Base-by-base conservation (phyloP, 2,113 vertebrate genomes). In the Furnarius figulus region DNA sequence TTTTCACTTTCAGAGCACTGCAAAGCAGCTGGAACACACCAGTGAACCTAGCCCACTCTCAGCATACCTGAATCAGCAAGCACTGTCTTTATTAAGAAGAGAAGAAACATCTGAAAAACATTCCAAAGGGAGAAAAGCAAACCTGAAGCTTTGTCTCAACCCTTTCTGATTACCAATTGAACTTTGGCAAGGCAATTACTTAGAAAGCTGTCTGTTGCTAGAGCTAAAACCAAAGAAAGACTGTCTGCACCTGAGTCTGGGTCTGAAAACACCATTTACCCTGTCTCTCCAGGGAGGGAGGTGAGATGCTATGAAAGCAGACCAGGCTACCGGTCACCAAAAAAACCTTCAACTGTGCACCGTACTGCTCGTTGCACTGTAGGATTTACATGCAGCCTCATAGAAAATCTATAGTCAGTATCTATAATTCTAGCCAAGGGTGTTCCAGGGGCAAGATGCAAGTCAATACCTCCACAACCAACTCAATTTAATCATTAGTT, bases 1-100 rank as follows among this genome's bases (percentile, higher is more conserved):
- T 90, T 95, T 85, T 61, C 52, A 67, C 93, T 90, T 85, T 52
- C 68, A 74, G 68, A 88, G 85, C 82, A 24, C 63, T n/a, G 67
- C 82, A 86, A 67, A 86, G 68, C 95, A 96, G 93, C 93, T 91
- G 79, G 79, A 86, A 74, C 52, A 31, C 3, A 0, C 33, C 17
- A 1, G 63, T 21, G 59, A 85, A 44, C 58, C 39, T 4, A 42
- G 56, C n/a, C 44, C 0, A 0, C 31, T 63, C 82, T 40, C 68
- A 56, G 88, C 68, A 90, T 93, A 83, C 1, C 3, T 58, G 49
- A 65, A 81, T 90, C 76, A 88, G 92, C 80, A 89, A 88, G 84
- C 75, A 70, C 30, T 35, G 25, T 18, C 83, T 65, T 77, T 75
- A 92, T 5, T 61, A 55, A 81, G 76, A 92, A 52, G 37, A 84